A percentile compares a stretch with the other conserved stretches of the same genome.
Evolutionary conservation across 2,888 invertebrate species (phyloP).

Genomic region (Pollenia angustigena): DNA sequence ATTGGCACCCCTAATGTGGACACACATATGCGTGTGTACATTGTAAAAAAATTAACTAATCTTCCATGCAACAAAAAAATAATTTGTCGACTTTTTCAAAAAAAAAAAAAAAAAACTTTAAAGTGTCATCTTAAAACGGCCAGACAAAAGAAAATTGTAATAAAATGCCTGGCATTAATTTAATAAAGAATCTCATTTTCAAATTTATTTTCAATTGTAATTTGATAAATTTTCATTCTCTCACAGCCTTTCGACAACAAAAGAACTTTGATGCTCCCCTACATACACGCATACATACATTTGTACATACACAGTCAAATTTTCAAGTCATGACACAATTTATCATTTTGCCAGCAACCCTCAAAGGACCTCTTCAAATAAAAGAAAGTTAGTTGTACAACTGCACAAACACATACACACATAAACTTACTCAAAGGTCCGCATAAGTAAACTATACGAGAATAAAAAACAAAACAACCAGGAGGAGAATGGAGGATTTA

Average conservation of each 20-base stretch:
- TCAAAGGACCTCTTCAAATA: slow-evolving; percentile 63
- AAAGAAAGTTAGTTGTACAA: slow-evolving; percentile 37
- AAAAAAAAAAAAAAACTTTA: not conserved
- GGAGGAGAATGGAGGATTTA: slow-evolving; percentile 8
- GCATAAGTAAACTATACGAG: slow-evolving; percentile 21
- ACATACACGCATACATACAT: slow-evolving; percentile 23
- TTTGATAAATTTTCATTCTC: slow-evolving; percentile 54
- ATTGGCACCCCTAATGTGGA: no score
- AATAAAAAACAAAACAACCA: slow-evolving; percentile 11
- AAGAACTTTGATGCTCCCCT: not conserved
- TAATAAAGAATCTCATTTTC: slow-evolving; percentile 46
- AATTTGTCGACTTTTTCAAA: no score
- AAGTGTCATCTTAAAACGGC: not conserved
- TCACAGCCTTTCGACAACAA: slow-evolving; percentile 37
- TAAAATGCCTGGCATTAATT: slow-evolving; percentile 38
- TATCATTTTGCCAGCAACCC: slow-evolving; percentile 69
- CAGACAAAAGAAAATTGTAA: slow-evolving; percentile 13
- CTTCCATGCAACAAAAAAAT: not conserved
- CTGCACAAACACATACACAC: slow-evolving; percentile 21
- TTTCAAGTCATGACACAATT: slow-evolving; percentile 70
- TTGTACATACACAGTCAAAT: no score
- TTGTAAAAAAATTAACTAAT: not conserved
- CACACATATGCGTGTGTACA: no score
- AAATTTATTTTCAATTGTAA: slow-evolving; percentile 57
- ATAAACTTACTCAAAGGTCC: not conserved